A percentile compares a stretch with the other conserved stretches of the same genome.
phyloP scores from a whole-genome alignment of 2,113 vertebrate genomes.

The Muntiacus muntjak region DNA sequence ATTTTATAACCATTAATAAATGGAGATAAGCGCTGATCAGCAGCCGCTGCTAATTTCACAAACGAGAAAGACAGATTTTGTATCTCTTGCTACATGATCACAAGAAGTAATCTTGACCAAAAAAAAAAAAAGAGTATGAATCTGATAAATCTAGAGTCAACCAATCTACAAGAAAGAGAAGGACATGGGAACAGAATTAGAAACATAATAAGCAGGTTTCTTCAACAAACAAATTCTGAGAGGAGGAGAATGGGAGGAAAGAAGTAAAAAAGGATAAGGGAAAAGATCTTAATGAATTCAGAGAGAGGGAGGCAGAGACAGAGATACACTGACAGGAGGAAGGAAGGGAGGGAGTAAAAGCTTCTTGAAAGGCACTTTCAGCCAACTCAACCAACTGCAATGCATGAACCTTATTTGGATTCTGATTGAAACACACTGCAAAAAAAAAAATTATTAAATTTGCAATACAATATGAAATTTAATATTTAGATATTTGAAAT shows the following conservation, averaged over 20 bases:
- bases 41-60: neutral
- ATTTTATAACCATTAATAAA: neutral
- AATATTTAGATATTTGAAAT: neutral
- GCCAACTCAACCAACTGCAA: neutral
- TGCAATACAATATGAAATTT: neutral
- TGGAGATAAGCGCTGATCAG: neutral
- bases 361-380: neutral
- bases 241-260: neutral
- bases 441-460: neutral
- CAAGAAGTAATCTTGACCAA: neutral
- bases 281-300: neutral
- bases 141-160: neutral
- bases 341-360: neutral
- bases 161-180: neutral
- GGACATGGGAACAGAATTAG: neutral
- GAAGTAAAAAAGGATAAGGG: too few relatives aligned
- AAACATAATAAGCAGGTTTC: neutral
- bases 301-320: neutral
- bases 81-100: neutral
- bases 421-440: neutral
- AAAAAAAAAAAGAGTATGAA: neutral
- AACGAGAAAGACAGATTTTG: neutral
- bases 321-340: neutral
- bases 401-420: neutral
- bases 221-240: neutral